phyloP scores from a whole-genome alignment of 37 sponge, comb jelly and placozoan species.

The Tethya wilhelma region DNA sequence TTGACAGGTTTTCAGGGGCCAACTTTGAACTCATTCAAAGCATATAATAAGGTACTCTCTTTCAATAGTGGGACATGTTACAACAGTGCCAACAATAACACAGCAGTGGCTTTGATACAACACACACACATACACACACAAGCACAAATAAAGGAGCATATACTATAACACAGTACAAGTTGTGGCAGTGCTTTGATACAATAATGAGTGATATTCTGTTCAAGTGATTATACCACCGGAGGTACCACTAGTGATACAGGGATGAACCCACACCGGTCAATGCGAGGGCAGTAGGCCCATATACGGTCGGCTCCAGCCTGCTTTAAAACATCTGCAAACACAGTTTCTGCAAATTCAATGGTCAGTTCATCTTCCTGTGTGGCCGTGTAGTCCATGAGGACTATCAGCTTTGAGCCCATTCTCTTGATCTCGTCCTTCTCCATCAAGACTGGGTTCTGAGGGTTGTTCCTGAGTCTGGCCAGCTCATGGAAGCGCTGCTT shows the following conservation, averaged over 20 bases:
- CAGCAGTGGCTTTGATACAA: too few relatives aligned
- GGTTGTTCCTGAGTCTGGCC: constrained; percentile 49
- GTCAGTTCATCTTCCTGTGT: constrained; percentile 64
- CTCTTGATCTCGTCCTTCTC: constrained; percentile 78
- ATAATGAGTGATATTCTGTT: background rate
- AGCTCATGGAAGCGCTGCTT: constrained; percentile 78
- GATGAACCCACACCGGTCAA: constrained; percentile 66
- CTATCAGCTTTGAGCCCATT: constrained; percentile 71
- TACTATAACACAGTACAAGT: background rate
- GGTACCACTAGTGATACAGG: constrained; percentile 76
- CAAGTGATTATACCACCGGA: constrained; percentile 47
- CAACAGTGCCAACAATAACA: too few relatives aligned
- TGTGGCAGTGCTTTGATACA: background rate
- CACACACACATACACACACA: background rate
- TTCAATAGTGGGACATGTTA: too few relatives aligned
- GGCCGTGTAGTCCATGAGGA: constrained; percentile 80
- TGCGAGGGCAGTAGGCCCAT: constrained; percentile 79
- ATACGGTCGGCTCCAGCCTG: constrained; percentile 72
- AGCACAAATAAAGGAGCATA: background rate
- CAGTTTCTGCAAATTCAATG: constrained; percentile 67
- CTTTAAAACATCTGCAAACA: constrained; percentile 73
- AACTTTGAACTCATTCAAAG: too few relatives aligned
- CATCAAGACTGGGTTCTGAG: constrained; percentile 65
- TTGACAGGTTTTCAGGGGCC: too few relatives aligned
- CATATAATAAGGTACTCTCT: too few relatives aligned